phyloP scores from a whole-genome alignment of 1,140 invertebrate genomes.

The Heliconius hewitsoni region DNA sequence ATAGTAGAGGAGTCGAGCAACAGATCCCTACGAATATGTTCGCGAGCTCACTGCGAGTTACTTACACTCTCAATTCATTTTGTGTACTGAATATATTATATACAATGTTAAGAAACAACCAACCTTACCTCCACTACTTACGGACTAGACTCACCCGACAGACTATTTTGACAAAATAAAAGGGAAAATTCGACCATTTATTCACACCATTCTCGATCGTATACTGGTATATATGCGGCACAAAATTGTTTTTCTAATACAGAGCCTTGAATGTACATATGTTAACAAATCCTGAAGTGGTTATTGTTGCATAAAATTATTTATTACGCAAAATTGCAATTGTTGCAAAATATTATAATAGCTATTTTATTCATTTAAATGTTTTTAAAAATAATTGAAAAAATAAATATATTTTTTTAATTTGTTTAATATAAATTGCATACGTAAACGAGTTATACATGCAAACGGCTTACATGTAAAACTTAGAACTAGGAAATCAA shows the following conservation, averaged over 20 bases:
- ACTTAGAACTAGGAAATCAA: slow-evolving; percentile 28
- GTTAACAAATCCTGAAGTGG: slow-evolving; percentile 73
- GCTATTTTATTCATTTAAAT: no score
- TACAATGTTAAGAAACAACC: slow-evolving; percentile 52
- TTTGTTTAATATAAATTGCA: not conserved
- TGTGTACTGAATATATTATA: slow-evolving; percentile 80
- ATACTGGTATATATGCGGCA: slow-evolving; percentile 46
- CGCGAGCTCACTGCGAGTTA: slow-evolving; percentile 77
- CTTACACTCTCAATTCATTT: slow-evolving; percentile 81
- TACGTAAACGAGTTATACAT: not conserved
- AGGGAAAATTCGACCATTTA: slow-evolving; percentile 48
- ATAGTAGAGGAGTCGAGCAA: slow-evolving; percentile 68
- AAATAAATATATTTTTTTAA: not conserved
- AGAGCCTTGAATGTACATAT: slow-evolving; percentile 15
- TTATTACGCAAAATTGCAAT: not conserved
- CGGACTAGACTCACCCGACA: slow-evolving; percentile 49
- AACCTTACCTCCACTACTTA: slow-evolving; percentile 54
- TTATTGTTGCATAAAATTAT: not conserved
- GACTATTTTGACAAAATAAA: slow-evolving; percentile 57
- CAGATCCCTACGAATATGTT: slow-evolving; percentile 75
- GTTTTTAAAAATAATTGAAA: no score
- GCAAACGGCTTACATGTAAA: not conserved
- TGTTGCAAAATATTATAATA: not conserved
- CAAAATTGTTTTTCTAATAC: slow-evolving; percentile 43
- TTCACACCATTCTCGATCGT: slow-evolving; percentile 56